A percentile compares a stretch with the other conserved stretches of the same genome.
These are phyloP conservation scores for Takifugu flavidus DNA, from an alignment of 2,113 vertebrate genomes.

Conservation along the genomic window DNA sequence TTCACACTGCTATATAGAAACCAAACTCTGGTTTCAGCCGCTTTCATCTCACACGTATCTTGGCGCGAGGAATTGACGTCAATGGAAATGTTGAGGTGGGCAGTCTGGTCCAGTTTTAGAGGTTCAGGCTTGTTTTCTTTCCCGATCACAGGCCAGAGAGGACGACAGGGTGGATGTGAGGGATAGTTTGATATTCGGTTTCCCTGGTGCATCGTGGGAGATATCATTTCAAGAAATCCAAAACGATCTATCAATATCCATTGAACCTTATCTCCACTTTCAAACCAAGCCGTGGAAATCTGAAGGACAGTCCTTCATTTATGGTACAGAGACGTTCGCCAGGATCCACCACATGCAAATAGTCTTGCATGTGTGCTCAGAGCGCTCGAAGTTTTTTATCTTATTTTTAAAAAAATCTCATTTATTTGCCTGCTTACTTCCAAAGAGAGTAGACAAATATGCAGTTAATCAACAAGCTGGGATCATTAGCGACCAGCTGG, in stretches of 20 bases:
- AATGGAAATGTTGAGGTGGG: conserved; percentile 27
- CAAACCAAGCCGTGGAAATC: conserved; percentile 43
- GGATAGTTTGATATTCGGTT: conserved; percentile 59
- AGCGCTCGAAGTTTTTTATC: conserved; percentile 30
- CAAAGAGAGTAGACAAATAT: conserved; percentile 56
- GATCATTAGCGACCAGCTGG: conserved; percentile 65
- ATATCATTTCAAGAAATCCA: conserved; percentile 68
- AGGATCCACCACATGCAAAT: conserved; percentile 14
- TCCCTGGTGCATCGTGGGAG: conserved; percentile 65
- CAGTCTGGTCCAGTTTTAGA: conserved; percentile 6
- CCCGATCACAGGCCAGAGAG: conserved; percentile 6
- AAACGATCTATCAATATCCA: conserved; percentile 68
- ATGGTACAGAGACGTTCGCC: conserved; percentile 16
- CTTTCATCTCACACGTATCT: conserved; percentile 31
- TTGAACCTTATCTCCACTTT: conserved; percentile 52
- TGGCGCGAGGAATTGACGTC: conserved; percentile 31
- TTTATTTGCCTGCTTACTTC: conserved; percentile 48
- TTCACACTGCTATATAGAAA: too few relatives aligned
- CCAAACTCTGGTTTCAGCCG: conserved; percentile 33
- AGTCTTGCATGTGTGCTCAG: conserved; percentile 9
- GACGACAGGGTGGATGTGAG: conserved; percentile 25
- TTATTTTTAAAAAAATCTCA: conserved; percentile 6
- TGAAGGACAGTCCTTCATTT: conserved; percentile 49
- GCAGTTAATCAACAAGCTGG: conserved; percentile 62
- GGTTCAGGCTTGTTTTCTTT: conserved; percentile 35